Percentiles rank a stretch among this genome's conserved stretches.
phyloP scores from a whole-genome alignment of 2,113 vertebrate genomes.

The Parus major region DNA sequence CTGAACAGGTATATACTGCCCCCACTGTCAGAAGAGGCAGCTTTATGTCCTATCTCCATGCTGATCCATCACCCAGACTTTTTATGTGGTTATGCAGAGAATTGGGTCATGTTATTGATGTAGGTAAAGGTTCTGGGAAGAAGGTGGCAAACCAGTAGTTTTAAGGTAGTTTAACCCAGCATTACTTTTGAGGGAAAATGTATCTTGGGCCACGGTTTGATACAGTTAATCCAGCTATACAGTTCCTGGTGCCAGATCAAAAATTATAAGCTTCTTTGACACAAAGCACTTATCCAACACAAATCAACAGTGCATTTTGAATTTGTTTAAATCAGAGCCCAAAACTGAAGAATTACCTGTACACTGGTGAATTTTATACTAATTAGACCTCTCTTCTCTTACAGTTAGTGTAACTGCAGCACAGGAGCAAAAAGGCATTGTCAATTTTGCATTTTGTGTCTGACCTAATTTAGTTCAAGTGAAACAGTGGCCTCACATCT shows the following conservation, averaged over 20 bases:
- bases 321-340: not conserved
- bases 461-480: not conserved
- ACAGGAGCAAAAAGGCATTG: not conserved
- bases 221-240: not conserved
- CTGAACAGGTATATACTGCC: not conserved
- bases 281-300: not conserved
- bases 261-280: not conserved
- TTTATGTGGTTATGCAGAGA: not conserved
- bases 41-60: not conserved
- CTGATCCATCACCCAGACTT: not conserved
- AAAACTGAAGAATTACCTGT: not conserved
- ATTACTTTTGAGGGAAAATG: not conserved
- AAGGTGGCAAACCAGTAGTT: not conserved
- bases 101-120: not conserved
- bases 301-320: not conserved
- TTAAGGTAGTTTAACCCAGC: not conserved
- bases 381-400: not conserved
- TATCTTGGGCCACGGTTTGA: not conserved
- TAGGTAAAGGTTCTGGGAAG: not conserved
- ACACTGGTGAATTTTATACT: not conserved
- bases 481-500: not conserved
- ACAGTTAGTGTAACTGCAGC: not conserved
- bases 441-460: not conserved
- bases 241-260: not conserved
- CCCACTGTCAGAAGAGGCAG: not conserved